Percentiles rank a stretch among this genome's conserved stretches.
Conservation (phyloP, 2,888 invertebrate genomes). For the Arge pagana region DNA sequence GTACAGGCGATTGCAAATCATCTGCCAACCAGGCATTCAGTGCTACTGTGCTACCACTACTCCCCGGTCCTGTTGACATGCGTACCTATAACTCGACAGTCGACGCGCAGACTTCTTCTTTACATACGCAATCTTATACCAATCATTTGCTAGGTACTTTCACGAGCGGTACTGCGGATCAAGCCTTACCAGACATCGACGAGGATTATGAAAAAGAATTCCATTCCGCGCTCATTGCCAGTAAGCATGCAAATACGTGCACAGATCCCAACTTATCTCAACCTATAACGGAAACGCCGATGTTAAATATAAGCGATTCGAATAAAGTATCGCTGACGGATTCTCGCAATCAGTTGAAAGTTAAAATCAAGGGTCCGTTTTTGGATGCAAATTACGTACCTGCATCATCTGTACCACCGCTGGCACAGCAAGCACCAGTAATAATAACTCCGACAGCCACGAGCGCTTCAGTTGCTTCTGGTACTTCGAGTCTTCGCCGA, state of each 20-base stretch:
- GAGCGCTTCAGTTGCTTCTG: constrained; percentile 61
- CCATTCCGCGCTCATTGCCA: constrained; percentile 69
- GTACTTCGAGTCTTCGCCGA: constrained; percentile 76
- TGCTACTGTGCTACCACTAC: constrained; percentile 71
- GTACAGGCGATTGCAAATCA: constrained; percentile 39
- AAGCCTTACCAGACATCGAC: constrained; percentile 73
- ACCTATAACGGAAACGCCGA: constrained; percentile 45
- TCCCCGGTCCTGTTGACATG: constrained; percentile 90
- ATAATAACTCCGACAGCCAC: constrained; percentile 56
- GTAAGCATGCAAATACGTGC: constrained; percentile 47
- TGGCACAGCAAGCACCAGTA: constrained; percentile 61
- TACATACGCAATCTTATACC: constrained; percentile 65
- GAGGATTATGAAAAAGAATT: constrained; percentile 80
- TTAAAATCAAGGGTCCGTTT: constrained; percentile 89
- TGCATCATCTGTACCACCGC: constrained; percentile 64
- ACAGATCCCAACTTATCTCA: constrained; percentile 36
- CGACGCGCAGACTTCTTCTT: constrained; percentile 63
- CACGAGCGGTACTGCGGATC: constrained; percentile 71
- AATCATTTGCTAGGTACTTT: constrained; percentile 71
- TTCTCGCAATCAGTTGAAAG: constrained; percentile 83
- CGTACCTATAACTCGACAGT: constrained; percentile 75
- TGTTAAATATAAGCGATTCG: constrained; percentile 58
- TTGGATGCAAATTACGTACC: constrained; percentile 73
- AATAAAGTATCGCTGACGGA: constrained; percentile 77
- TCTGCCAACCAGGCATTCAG: constrained; percentile 58